phyloP scores from a whole-genome alignment of 2,113 vertebrate genomes.

The Tyrannus savana region DNA sequence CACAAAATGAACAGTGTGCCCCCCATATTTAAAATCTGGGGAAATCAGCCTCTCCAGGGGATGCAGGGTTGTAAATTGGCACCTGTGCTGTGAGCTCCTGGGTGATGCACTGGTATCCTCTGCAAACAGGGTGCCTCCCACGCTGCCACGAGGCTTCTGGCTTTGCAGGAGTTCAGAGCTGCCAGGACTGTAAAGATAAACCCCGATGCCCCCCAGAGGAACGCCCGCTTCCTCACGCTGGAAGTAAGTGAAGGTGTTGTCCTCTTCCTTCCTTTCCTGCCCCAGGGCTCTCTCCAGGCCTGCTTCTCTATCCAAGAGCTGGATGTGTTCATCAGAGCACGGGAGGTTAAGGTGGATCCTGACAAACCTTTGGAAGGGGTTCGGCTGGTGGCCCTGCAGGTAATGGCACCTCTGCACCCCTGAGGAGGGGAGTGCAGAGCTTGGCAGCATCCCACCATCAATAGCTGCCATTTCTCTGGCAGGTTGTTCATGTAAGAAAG shows the following conservation, averaged over 20 bases:
- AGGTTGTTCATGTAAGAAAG: neutral
- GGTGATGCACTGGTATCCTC: neutral
- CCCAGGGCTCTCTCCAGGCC: conserved; percentile 82
- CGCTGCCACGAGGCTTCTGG: conserved; percentile 75
- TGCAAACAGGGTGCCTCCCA: conserved; percentile 77
- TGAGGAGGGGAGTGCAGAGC: accelerated
- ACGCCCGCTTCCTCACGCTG: conserved; percentile 81
- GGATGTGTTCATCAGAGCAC: conserved; percentile 74
- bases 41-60: neutral
- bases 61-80: no score
- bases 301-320: conserved; percentile 78
- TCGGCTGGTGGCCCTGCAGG: conserved; percentile 88
- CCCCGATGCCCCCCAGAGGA: conserved; percentile 88
- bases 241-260: conserved; percentile 77
- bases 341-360: conserved; percentile 93
- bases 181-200: conserved; percentile 88
- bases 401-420: conserved; percentile 47
- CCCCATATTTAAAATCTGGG: neutral
- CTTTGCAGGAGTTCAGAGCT: conserved; percentile 78
- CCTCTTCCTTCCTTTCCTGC: neutral
- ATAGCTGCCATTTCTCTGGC: accelerated
- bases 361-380: conserved; percentile 93
- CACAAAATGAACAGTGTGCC: neutral
- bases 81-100: neutral
- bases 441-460: neutral